Evolutionary conservation across 2,888 invertebrate species (phyloP).

Genomic region (Cerceris rybyensis): DNA sequence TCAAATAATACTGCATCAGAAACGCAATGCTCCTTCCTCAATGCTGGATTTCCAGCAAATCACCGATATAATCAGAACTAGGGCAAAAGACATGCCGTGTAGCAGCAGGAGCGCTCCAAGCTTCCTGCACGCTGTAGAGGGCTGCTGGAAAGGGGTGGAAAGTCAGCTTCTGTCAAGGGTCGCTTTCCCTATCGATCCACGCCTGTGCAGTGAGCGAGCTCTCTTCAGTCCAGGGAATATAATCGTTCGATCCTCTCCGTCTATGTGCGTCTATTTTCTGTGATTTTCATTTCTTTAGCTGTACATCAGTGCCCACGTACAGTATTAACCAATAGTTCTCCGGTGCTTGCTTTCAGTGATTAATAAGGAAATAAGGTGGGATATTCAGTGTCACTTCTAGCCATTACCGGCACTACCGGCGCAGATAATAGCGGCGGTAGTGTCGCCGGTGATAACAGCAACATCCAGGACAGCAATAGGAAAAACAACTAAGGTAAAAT

Average conservation of each 20-base stretch:
- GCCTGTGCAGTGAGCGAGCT: constrained; percentile 74
- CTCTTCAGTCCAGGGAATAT: constrained; percentile 62
- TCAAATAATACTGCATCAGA: too few species aligned
- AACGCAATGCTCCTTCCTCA: not conserved
- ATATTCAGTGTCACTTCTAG: not conserved
- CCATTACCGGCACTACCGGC: not conserved
- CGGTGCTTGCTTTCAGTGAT: not conserved
- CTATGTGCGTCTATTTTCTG: not conserved
- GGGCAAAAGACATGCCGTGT: not conserved
- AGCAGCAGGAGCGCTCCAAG: too few species aligned
- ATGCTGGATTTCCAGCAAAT: not conserved
- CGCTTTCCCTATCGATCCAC: constrained; percentile 75
- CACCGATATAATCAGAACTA: not conserved
- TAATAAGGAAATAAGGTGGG: not conserved
- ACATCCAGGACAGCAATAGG: not conserved
- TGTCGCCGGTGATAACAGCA: not conserved
- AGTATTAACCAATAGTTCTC: not conserved
- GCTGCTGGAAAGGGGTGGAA: not conserved
- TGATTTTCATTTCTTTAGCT: not conserved
- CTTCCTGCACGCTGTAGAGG: too few species aligned
- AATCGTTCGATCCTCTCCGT: constrained; percentile 58
- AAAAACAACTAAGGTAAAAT: not conserved
- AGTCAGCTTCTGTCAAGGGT: constrained; percentile 37
- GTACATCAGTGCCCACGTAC: not conserved
- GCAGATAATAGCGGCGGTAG: not conserved